These are phyloP conservation scores for Meta bourneti DNA, from an alignment of 2,888 invertebrate genomes.

Conservation along the genomic window DNA sequence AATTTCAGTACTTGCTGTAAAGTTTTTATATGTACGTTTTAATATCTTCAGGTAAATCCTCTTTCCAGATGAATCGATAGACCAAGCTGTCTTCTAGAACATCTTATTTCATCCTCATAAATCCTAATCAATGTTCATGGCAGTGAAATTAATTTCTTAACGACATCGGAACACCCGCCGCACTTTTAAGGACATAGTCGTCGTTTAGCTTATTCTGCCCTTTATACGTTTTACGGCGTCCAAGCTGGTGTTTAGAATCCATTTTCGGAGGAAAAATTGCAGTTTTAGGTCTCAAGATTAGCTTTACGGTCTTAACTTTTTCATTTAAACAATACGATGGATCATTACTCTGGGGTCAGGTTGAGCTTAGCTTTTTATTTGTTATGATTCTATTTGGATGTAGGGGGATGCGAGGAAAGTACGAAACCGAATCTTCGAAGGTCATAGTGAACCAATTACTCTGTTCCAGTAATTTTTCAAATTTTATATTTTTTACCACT, in stretches of 20 bases:
- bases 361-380: neutral
- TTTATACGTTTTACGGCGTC: neutral
- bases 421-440: too few relatives aligned
- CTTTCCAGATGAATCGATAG: neutral
- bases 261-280: neutral
- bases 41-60: too few relatives aligned
- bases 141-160: conserved; percentile 12
- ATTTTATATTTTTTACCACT: too few relatives aligned
- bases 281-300: neutral
- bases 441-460: too few relatives aligned
- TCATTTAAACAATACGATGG: neutral
- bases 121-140: conserved; percentile 9
- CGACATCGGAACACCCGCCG: conserved; percentile 1
- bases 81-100: neutral
- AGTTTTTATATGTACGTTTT: too few relatives aligned
- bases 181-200: neutral
- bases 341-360: neutral
- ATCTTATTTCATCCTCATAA: neutral
- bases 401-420: neutral
- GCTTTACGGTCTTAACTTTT: neutral
- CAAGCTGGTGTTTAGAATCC: conserved; percentile 9
- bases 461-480: too few relatives aligned
- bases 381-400: neutral
- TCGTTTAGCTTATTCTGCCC: neutral
- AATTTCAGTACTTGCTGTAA: too few relatives aligned